phyloP scores from a whole-genome alignment of 2,113 vertebrate species.

The Lota lota region DNA sequence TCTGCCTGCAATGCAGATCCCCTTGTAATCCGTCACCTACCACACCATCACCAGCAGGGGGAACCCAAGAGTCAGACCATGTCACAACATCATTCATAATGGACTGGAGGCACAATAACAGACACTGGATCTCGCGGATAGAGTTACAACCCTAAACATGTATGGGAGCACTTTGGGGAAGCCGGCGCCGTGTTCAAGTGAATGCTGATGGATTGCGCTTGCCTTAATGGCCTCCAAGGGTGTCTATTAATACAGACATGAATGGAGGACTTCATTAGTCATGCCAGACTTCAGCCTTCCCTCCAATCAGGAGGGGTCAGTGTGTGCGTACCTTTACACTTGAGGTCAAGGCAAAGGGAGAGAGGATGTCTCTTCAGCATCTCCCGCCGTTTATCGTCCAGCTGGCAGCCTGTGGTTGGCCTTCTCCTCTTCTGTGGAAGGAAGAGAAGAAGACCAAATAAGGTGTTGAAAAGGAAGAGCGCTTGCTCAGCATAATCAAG shows the following conservation, averaged over 20 bases:
- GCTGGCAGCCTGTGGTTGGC: constrained; percentile 88
- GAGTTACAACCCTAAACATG: too few relatives aligned
- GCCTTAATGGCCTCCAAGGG: too few relatives aligned
- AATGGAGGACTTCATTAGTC: too few relatives aligned
- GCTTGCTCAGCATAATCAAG: too few relatives aligned
- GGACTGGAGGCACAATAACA: not conserved
- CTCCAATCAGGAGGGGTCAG: too few relatives aligned
- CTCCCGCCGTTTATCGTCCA: constrained; percentile 95
- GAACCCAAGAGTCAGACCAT: constrained; percentile 36
- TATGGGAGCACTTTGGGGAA: too few relatives aligned
- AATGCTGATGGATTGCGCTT: too few relatives aligned
- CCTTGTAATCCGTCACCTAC: constrained; percentile 37
- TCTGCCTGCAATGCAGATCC: constrained; percentile 71
- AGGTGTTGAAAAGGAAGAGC: not conserved
- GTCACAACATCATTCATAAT: constrained; percentile 32
- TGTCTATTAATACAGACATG: too few relatives aligned
- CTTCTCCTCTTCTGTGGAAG: constrained; percentile 85
- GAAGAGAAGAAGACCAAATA: not conserved
- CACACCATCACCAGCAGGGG: constrained; percentile 51
- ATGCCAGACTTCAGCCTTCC: too few relatives aligned
- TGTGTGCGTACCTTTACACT: constrained; percentile 84
- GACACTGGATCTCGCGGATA: too few relatives aligned
- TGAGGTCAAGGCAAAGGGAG: constrained; percentile 85
- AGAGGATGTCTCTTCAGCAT: constrained; percentile 94
- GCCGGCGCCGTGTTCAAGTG: too few relatives aligned